Evolutionary conservation across 1,140 invertebrate genomes (phyloP), one percentile per base, ranked within the genome.

Genomic region (Dendrolimus kikuchii): DNA sequence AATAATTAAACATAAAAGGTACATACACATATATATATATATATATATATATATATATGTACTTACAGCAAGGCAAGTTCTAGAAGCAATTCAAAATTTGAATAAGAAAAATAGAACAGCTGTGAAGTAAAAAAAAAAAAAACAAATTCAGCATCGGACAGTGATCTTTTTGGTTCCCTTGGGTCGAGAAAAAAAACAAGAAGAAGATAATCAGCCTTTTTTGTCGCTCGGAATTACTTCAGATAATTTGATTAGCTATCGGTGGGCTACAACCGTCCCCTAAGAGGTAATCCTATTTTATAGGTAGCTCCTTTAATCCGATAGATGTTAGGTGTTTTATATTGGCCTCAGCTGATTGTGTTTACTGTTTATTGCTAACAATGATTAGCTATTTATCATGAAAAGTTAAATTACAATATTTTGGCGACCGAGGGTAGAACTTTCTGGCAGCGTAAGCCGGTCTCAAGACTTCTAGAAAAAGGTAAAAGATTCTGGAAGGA

Each of bases 161-260:
- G 54, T 66, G 69, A 71, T 75, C 62, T 62, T 50, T 64, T 67
- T 66, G 51, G 64, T 41, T 71, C 74, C 65, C 68, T 65, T 40
- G 60, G 65, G 68, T 9, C 46, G 46, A 59, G 49, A 57, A 66
- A 73, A 77, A 76, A 75, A 75, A 72, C 64, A 79, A 72, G 64
- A 68, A 64, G 57, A 64, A 67, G 64, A 77, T 81, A 79, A 78
- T 79, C 73, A 77, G 67, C 62, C 71, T 64, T 79, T 81, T 81
- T 81, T 77, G 73, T 76, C 73, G 70, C 66, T 66, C 56, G 57
- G 72, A 67, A 79, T 76, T 77, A 77, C 68, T 62, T 58, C 53
- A 65, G 68, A 74, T 81, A 81, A 81, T 79, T 81, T 77, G 74
- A 81, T 81, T 76, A 81, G 70, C 65, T 69, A 77, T 75, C 62